phyloP scores from a whole-genome alignment of 2,113 vertebrate species.

The Nestor notabilis region DNA sequence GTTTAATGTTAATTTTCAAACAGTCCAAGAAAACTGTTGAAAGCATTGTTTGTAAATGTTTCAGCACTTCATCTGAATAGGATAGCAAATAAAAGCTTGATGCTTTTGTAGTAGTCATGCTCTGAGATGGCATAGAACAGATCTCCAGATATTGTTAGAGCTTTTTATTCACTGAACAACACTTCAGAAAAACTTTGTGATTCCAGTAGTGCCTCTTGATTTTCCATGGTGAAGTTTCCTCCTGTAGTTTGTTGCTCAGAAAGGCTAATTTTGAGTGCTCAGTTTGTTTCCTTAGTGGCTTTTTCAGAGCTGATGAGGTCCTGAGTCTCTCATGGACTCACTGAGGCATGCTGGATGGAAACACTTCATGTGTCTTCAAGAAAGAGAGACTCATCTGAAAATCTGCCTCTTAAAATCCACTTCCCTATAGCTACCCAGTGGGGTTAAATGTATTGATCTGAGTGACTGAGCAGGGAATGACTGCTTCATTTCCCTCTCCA shows the following conservation, averaged over 20 bases:
- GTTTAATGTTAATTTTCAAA: not conserved
- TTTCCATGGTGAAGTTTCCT: not conserved
- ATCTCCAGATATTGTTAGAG: not conserved
- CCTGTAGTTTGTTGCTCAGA: not conserved
- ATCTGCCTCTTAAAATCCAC: not conserved
- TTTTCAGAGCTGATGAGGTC: not conserved
- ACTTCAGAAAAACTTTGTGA: not conserved
- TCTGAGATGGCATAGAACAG: not conserved
- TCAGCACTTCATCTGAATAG: not conserved
- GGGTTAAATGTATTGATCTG: conserved; percentile 26
- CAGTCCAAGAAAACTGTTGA: not conserved
- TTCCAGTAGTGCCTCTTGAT: conserved; percentile 31
- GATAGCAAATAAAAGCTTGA: conserved; percentile 11
- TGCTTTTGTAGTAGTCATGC: not conserved
- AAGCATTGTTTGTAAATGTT: not conserved
- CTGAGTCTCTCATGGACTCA: not conserved
- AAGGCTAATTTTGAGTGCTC: not conserved
- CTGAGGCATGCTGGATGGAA: not conserved
- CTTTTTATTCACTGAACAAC: not conserved
- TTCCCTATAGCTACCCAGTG: not conserved
- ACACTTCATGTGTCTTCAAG: not conserved
- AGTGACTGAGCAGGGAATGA: conserved; percentile 31
- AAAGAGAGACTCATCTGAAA: not conserved
- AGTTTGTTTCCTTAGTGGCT: not conserved
- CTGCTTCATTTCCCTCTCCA: conserved; percentile 5